Conservation (phyloP, 2,113 vertebrate genomes). For the Laterallus jamaicensis region DNA sequence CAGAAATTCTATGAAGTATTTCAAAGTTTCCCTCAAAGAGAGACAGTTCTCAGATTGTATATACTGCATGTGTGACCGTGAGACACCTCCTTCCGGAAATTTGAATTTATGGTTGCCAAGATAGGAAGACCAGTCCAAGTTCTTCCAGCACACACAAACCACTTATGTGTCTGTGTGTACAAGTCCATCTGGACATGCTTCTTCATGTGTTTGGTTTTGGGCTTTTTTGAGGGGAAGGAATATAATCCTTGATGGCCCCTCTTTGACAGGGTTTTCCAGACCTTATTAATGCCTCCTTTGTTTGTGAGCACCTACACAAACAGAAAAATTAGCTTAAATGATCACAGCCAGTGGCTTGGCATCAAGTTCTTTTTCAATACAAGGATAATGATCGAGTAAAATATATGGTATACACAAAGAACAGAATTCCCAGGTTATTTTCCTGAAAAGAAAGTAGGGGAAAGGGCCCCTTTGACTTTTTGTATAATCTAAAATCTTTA, state of each 20-base stretch:
- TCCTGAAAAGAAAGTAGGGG: background rate
- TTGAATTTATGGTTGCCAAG: background rate
- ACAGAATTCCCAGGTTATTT: background rate
- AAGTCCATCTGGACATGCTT: background rate
- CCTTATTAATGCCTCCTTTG: background rate
- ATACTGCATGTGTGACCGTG: background rate
- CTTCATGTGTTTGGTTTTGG: background rate
- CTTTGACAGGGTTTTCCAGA: background rate
- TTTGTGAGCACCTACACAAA: background rate
- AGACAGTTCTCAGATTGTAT: background rate
- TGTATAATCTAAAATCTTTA: background rate
- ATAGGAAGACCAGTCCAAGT: background rate
- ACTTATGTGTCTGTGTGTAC: background rate
- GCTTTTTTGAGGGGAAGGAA: background rate
- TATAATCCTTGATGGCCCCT: background rate
- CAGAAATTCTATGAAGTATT: background rate
- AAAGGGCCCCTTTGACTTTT: background rate
- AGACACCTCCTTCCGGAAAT: background rate
- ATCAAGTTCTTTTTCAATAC: background rate
- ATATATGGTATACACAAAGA: background rate
- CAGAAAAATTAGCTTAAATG: background rate
- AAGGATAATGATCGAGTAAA: background rate
- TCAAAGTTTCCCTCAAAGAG: background rate
- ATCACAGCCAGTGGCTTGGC: background rate
- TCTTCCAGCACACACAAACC: background rate